These are phyloP conservation scores for Eubucco bourcierii DNA, from an alignment of 2,113 vertebrate species.

Conservation along the genomic window DNA sequence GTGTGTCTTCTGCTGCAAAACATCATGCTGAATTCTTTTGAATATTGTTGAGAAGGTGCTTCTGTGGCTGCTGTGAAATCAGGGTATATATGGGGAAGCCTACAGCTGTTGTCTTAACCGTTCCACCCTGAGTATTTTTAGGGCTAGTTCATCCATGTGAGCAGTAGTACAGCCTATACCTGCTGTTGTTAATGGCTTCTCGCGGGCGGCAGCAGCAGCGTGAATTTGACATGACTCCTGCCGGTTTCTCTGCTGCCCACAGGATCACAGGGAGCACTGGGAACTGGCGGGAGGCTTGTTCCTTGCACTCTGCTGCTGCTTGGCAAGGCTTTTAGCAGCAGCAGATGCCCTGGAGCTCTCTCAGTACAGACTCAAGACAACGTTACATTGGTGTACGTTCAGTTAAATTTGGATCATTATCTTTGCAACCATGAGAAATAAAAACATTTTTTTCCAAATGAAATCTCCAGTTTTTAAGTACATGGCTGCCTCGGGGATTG, in stretches of 20 bases:
- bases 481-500: not conserved
- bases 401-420: not conserved
- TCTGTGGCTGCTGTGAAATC: not conserved
- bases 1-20: not conserved
- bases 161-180: not conserved
- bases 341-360: not conserved
- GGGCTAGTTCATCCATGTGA: not conserved
- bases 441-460: not conserved
- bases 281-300: not conserved
- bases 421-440: not conserved
- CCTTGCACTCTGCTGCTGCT: not conserved
- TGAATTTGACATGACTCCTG: not conserved
- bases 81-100: not conserved
- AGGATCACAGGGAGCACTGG: not conserved
- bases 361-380: not conserved
- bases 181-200: conserved; percentile 12
- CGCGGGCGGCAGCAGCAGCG: not conserved
- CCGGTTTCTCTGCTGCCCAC: not conserved
- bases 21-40: not conserved
- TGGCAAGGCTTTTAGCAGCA: conserved; percentile 12
- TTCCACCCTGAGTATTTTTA: not conserved
- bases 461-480: not conserved
- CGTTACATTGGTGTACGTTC: not conserved
- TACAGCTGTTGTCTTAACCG: not conserved
- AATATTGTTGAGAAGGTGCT: not conserved